Evolutionary conservation across 2,888 invertebrate genomes (phyloP).

Genomic region (Cynaeus angustus): DNA sequence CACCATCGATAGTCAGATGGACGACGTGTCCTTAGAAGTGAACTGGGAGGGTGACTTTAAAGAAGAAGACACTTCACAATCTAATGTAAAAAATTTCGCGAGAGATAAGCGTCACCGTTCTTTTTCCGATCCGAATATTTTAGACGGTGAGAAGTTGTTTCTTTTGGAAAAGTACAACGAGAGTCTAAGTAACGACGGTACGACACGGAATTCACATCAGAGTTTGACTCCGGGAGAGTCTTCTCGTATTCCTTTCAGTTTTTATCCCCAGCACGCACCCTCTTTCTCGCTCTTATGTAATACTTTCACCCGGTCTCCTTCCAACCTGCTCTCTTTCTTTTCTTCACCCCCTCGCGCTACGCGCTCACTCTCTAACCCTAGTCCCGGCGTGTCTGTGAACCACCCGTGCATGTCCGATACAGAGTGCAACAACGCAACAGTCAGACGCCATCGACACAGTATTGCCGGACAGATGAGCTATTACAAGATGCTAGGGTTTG

Average conservation of each 20-base stretch:
- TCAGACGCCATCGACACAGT: slow-evolving; percentile 94
- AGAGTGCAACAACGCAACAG: slow-evolving; percentile 65
- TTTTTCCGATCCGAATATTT: slow-evolving; percentile 70
- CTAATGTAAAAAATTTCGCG: slow-evolving; percentile 29
- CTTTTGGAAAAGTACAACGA: slow-evolving; percentile 61
- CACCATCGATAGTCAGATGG: slow-evolving; percentile 61
- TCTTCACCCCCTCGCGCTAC: slow-evolving; percentile 60
- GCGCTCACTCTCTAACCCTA: slow-evolving; percentile 67
- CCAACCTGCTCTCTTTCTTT: slow-evolving; percentile 67
- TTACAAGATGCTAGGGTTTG: slow-evolving; percentile 91
- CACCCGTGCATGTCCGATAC: slow-evolving; percentile 67
- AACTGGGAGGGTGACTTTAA: slow-evolving; percentile 65
- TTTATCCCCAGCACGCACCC: slow-evolving; percentile 62
- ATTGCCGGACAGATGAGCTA: slow-evolving; percentile 96
- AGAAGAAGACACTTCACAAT: slow-evolving; percentile 52
- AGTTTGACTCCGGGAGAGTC: slow-evolving; percentile 61
- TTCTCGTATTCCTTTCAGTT: slow-evolving; percentile 62
- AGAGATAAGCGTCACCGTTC: slow-evolving; percentile 62
- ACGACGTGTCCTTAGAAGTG: slow-evolving; percentile 63
- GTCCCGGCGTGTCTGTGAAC: slow-evolving; percentile 58
- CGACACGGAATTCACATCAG: slow-evolving; percentile 36
- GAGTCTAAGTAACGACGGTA: slow-evolving; percentile 54
- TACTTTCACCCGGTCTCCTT: slow-evolving; percentile 62
- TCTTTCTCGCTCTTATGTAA: slow-evolving; percentile 54
- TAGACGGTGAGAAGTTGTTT: slow-evolving; percentile 63